Evolutionary conservation across 2,113 vertebrate genomes (phyloP).

Genomic region (Rhinoptilus africanus): DNA sequence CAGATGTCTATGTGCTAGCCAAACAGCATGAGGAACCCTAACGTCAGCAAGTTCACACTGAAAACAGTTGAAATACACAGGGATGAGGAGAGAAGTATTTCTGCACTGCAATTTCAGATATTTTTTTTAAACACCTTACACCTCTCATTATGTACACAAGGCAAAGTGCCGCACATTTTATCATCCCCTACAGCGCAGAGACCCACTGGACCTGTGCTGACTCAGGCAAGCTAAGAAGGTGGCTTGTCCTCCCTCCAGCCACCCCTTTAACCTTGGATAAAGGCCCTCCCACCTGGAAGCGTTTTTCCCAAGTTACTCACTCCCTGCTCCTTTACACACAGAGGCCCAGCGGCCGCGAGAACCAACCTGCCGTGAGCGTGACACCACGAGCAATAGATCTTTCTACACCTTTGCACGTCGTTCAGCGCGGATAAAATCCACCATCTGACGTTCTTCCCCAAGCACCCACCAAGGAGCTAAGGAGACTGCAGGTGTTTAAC

Average conservation of each 20-base stretch:
- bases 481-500: not conserved
- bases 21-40: not conserved
- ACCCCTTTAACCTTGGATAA: not conserved
- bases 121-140: not conserved
- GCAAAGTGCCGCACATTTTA: not conserved
- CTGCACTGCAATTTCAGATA: not conserved
- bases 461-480: not conserved
- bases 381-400: accelerated
- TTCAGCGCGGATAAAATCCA: not conserved
- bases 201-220: not conserved
- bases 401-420: not conserved
- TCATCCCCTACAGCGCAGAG: not conserved
- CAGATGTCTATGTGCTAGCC: not conserved
- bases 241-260: not conserved
- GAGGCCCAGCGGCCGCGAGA: not conserved
- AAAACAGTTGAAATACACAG: not conserved
- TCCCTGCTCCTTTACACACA: not conserved
- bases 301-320: not conserved
- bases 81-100: not conserved
- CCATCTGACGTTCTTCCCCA: not conserved
- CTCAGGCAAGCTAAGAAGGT: not conserved
- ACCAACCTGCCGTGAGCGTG: not conserved
- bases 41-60: not conserved
- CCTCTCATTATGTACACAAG: not conserved
- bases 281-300: not conserved